These are phyloP conservation scores for Dasypus novemcinctus DNA, from an alignment of 2,113 vertebrate genomes.

Conservation along the genomic window DNA sequence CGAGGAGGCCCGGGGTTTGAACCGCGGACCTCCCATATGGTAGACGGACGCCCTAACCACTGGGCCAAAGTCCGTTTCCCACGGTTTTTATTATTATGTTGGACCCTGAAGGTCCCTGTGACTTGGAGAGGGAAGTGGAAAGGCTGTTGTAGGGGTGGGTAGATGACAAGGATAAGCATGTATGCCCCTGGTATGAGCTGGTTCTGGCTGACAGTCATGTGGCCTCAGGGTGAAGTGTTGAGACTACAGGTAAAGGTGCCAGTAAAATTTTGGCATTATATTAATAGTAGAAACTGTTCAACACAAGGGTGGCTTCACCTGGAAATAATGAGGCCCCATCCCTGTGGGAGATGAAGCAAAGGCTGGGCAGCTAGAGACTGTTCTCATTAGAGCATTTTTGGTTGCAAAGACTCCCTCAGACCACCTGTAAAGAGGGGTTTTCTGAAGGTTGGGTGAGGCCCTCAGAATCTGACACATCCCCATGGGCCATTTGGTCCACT, in stretches of 20 bases:
- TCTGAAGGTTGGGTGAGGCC: not conserved
- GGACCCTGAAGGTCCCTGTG: not conserved
- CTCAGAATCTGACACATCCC: not conserved
- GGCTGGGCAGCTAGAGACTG: not conserved
- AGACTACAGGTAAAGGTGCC: not conserved
- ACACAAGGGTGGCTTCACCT: not conserved
- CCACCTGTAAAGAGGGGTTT: slow-evolving; percentile 19
- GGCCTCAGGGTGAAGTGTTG: not conserved
- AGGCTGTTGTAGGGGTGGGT: not conserved
- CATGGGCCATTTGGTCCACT: not conserved
- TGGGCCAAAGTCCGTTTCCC: too few relatives aligned
- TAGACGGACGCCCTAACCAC: too few relatives aligned
- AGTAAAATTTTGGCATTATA: not conserved
- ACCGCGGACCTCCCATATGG: too few relatives aligned
- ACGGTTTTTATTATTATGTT: slow-evolving; percentile 6
- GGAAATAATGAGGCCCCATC: not conserved
- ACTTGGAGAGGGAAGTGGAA: slow-evolving; percentile 2
- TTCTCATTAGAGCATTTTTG: not conserved
- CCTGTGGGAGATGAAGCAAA: not conserved
- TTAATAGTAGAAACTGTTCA: slow-evolving; percentile 27
- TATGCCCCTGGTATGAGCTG: not conserved
- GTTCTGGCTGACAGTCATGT: not conserved
- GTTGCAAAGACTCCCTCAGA: not conserved
- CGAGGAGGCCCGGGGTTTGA: too few relatives aligned
- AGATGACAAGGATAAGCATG: not conserved